These are phyloP conservation scores for Myotis daubentonii DNA, from an alignment of 2,797 vertebrate genomes.

Conservation along the genomic window DNA sequence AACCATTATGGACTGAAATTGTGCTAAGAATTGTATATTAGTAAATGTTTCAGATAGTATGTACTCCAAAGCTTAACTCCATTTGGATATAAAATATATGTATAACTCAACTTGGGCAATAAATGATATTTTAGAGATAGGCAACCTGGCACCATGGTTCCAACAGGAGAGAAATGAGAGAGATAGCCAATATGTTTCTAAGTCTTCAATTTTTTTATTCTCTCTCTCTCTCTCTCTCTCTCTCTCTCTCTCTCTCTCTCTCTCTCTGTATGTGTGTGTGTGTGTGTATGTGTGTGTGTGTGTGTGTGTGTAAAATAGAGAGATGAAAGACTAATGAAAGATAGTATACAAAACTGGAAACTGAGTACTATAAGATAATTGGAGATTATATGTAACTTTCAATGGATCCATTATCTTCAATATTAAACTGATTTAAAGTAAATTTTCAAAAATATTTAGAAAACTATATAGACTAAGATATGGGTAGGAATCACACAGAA, in stretches of 20 bases:
- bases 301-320: background rate
- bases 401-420: background rate
- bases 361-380: background rate
- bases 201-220: background rate
- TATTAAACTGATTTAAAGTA: background rate
- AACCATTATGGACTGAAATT: background rate
- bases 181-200: background rate
- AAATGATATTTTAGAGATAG: slow-evolving; percentile 4
- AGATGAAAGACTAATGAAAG: background rate
- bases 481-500: background rate
- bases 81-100: slow-evolving; percentile 20
- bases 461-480: background rate
- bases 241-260: no score
- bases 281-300: background rate
- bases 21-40: background rate
- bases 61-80: background rate
- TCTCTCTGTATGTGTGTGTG: no score
- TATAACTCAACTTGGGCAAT: background rate
- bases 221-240: no score
- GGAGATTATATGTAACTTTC: background rate
- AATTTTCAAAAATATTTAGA: background rate
- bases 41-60: background rate
- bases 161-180: background rate
- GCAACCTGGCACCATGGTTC: background rate
- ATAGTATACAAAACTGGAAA: background rate